Conservation (phyloP, 2,113 vertebrate genomes). For the Oophaga pumilio region DNA sequence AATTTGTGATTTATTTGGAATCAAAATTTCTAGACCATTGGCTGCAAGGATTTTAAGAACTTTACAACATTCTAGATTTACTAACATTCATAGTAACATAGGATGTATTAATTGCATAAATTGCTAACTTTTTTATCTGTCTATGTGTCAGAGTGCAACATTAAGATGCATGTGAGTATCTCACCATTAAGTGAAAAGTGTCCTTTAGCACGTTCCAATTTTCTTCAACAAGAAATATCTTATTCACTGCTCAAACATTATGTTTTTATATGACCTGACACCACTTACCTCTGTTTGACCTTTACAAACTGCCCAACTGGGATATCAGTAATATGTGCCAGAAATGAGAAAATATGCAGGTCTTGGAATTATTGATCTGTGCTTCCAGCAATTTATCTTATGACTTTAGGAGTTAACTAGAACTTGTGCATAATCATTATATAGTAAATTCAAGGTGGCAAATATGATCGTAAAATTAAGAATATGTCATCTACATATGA, state of each 20-base stretch:
- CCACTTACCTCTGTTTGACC: slow-evolving; percentile 42
- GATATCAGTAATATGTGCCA: slow-evolving; percentile 36
- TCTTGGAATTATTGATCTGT: slow-evolving; percentile 2
- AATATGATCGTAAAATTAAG: not conserved
- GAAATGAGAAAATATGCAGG: not conserved
- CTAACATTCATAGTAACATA: not conserved
- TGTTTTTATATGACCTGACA: slow-evolving; percentile 49
- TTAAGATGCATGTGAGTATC: slow-evolving; percentile 45
- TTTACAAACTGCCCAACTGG: slow-evolving; percentile 23
- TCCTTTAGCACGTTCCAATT: slow-evolving; percentile 47
- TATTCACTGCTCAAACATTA: slow-evolving; percentile 35
- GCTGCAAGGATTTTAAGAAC: not conserved
- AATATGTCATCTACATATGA: no score
- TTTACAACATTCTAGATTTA: not conserved
- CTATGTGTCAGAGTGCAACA: slow-evolving; percentile 28
- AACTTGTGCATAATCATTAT: not conserved
- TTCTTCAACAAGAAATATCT: slow-evolving; percentile 37
- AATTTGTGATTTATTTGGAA: not conserved
- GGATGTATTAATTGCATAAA: not conserved
- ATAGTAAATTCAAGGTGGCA: not conserved
- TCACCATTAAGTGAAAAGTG: slow-evolving; percentile 4
- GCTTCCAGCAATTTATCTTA: not conserved
- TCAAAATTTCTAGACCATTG: not conserved
- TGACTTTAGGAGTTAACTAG: not conserved
- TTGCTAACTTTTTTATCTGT: slow-evolving; percentile 2